Conservation (phyloP, 2,797 vertebrate genomes). For the Girardinus metallicus region DNA sequence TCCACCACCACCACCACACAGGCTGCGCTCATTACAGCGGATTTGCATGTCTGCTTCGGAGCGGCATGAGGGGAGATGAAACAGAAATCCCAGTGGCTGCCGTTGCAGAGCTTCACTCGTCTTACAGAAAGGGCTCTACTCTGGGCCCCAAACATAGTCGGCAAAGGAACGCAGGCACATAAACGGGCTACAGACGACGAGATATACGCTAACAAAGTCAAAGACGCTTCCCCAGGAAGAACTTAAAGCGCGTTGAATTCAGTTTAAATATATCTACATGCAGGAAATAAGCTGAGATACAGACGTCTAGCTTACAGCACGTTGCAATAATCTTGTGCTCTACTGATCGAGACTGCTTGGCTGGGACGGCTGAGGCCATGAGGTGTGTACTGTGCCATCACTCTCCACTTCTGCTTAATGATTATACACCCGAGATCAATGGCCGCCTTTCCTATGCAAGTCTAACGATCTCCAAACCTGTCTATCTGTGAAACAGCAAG, state of each 20-base stretch:
- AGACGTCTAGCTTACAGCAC: slow-evolving; percentile 46
- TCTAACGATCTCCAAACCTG: slow-evolving; percentile 16
- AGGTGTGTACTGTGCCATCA: slow-evolving; percentile 33
- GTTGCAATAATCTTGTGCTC: slow-evolving; percentile 30
- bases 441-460: slow-evolving; percentile 14
- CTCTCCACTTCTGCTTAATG: slow-evolving; percentile 33
- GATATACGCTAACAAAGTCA: slow-evolving; percentile 30
- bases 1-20: slow-evolving; percentile 53
- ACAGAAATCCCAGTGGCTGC: slow-evolving; percentile 80
- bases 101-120: slow-evolving; percentile 79
- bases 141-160: slow-evolving; percentile 73
- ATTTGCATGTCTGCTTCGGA: slow-evolving; percentile 84
- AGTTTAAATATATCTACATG: slow-evolving; percentile 65
- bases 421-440: slow-evolving; percentile 40
- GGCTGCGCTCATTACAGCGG: slow-evolving; percentile 78
- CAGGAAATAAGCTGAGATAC: slow-evolving; percentile 60
- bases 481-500: not conserved
- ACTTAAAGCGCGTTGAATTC: slow-evolving; percentile 52
- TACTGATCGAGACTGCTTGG: slow-evolving; percentile 44
- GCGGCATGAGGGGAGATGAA: slow-evolving; percentile 78
- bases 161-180: slow-evolving; percentile 70
- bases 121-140: slow-evolving; percentile 77
- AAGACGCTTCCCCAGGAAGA: slow-evolving; percentile 44
- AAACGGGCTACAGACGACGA: slow-evolving; percentile 50
- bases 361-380: slow-evolving; percentile 23